phyloP scores from a whole-genome alignment of 2,888 invertebrate genomes.

The Carpatolechia fugitivella region DNA sequence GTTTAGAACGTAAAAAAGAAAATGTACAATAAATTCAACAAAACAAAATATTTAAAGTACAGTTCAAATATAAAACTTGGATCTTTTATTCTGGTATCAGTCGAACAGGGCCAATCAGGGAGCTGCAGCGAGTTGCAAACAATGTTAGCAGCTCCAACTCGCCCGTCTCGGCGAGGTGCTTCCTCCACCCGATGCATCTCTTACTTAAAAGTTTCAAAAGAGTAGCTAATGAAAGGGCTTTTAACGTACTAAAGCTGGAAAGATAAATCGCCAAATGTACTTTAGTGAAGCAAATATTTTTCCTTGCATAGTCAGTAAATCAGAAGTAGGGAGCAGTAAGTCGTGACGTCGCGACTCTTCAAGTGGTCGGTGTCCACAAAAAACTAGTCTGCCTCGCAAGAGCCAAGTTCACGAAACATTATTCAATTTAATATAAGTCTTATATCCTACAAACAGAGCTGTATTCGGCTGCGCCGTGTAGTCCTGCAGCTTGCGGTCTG shows the following conservation, averaged over 20 bases:
- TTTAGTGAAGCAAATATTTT: not conserved
- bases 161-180: not conserved
- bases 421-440: not conserved
- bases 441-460: not conserved
- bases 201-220: not conserved
- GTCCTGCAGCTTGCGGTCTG: not conserved
- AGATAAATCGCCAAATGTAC: not conserved
- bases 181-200: slow-evolving; percentile 5
- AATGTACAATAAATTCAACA: too few species aligned
- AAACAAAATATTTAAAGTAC: too few species aligned
- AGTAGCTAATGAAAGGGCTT: slow-evolving; percentile 3
- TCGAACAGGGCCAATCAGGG: slow-evolving; percentile 2
- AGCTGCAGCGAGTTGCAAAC: slow-evolving; percentile 2
- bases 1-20: too few species aligned
- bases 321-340: slow-evolving; percentile 1
- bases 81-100: not conserved
- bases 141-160: slow-evolving; percentile 6
- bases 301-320: not conserved
- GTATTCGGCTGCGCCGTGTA: not conserved
- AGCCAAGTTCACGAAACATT: not conserved
- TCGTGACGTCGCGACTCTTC: slow-evolving; percentile 1
- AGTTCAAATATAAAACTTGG: not conserved
- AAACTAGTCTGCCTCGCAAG: slow-evolving; percentile 6
- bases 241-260: not conserved
- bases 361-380: slow-evolving; percentile 1